phyloP scores from a whole-genome alignment of 2,797 vertebrate genomes.

The Anniella stebbinsi region DNA sequence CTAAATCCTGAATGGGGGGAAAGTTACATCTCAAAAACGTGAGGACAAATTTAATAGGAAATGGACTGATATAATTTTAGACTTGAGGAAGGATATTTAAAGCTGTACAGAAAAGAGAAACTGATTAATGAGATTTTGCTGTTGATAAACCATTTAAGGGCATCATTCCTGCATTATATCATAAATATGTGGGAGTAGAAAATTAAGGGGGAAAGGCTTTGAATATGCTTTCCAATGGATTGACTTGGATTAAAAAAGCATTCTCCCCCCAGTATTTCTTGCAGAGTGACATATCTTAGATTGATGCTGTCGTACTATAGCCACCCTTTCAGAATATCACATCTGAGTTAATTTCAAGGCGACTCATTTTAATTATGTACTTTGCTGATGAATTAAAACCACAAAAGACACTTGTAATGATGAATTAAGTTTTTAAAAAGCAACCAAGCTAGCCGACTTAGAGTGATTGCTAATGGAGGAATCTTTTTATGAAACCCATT shows the following conservation, averaged over 20 bases:
- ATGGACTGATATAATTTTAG: conserved; percentile 11
- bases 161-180: conserved; percentile 20
- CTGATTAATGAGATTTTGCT: not conserved
- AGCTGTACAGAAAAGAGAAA: not conserved
- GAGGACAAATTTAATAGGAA: conserved; percentile 32
- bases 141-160: not conserved
- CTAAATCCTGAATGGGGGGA: not conserved
- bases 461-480: conserved; percentile 11
- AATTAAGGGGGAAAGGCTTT: conserved; percentile 40
- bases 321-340: conserved; percentile 26
- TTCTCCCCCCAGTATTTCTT: conserved; percentile 24
- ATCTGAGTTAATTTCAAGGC: conserved; percentile 49
- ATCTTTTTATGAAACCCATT: conserved; percentile 64
- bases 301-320: conserved; percentile 42
- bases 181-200: conserved; percentile 27
- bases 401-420: conserved; percentile 41
- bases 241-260: conserved; percentile 20
- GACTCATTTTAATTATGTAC: conserved; percentile 56
- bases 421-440: conserved; percentile 35
- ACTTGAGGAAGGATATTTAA: not conserved
- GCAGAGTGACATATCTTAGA: not conserved
- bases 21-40: conserved; percentile 8
- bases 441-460: conserved; percentile 50
- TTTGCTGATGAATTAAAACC: conserved; percentile 55
- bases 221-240: conserved; percentile 32